A percentile compares a stretch with the other conserved stretches of the same genome.
phyloP scores from a whole-genome alignment of 2,113 vertebrate genomes.

The Acanthochromis polyacanthus region DNA sequence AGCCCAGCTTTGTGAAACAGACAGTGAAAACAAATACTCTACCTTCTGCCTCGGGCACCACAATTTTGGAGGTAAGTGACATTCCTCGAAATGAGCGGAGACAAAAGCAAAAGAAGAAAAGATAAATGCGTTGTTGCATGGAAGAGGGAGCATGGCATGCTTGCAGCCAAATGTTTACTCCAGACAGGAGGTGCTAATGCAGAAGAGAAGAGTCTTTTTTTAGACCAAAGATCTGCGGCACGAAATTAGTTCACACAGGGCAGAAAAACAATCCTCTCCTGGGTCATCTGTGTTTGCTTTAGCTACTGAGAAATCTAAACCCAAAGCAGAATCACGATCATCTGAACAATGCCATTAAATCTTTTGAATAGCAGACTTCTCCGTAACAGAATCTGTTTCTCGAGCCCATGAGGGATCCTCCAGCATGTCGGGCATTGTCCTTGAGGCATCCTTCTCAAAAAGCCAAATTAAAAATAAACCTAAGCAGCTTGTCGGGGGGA shows the following conservation, averaged over 20 bases:
- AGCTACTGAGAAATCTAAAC: not conserved
- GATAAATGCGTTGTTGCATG: conserved; percentile 67
- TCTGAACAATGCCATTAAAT: not conserved
- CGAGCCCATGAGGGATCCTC: not conserved
- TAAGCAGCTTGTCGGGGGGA: conserved; percentile 37
- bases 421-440: not conserved
- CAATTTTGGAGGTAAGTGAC: conserved; percentile 70
- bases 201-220: conserved; percentile 7
- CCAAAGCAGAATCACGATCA: not conserved
- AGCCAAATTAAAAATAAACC: conserved; percentile 29
- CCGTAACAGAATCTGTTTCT: not conserved
- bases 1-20: conserved; percentile 71
- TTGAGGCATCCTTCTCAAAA: conserved; percentile 29
- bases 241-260: conserved; percentile 7
- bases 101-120: conserved; percentile 71
- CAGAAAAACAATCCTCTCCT: conserved; percentile 8
- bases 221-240: not conserved
- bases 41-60: conserved; percentile 50
- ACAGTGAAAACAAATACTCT: conserved; percentile 73
- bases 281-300: conserved; percentile 13
- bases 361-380: not conserved
- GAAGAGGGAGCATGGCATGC: conserved; percentile 29
- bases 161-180: conserved; percentile 44
- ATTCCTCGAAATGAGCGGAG: conserved; percentile 68
- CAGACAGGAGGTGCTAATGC: conserved; percentile 27